phyloP scores from a whole-genome alignment of 2,113 vertebrate genomes.

The Rallus limicola region DNA sequence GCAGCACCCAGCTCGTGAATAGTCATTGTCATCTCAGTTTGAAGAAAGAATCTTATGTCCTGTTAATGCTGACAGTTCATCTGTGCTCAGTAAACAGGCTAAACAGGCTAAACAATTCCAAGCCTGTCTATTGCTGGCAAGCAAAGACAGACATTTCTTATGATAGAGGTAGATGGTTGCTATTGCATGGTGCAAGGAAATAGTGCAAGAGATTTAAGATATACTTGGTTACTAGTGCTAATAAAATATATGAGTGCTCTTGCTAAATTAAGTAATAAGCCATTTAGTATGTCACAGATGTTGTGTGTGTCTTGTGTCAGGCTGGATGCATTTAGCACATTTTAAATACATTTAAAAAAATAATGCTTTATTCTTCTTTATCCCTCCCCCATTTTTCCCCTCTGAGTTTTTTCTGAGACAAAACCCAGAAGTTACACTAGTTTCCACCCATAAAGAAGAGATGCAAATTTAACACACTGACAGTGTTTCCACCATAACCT shows the following conservation, averaged over 20 bases:
- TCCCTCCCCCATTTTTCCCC: neutral
- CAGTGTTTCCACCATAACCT: neutral
- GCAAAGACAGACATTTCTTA: neutral
- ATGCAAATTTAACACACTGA: neutral
- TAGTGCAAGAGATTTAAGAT: neutral
- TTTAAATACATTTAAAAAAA: neutral
- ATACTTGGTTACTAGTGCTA: neutral
- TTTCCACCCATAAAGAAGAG: neutral
- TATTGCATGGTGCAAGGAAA: neutral
- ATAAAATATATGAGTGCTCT: neutral
- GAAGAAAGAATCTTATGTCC: neutral
- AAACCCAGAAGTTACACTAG: neutral
- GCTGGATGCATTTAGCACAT: neutral
- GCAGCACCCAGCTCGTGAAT: neutral
- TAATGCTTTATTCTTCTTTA: neutral
- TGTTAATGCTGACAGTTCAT: neutral
- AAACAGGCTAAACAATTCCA: neutral
- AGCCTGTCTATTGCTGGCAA: neutral
- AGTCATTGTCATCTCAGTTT: neutral
- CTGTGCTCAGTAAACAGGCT: neutral
- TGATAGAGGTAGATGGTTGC: neutral
- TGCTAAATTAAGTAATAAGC: neutral
- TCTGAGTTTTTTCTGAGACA: neutral
- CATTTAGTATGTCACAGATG: neutral
- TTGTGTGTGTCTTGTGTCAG: neutral